Evolutionary conservation across 1,140 invertebrate species (phyloP), one percentile per base, ranked within the genome.

Genomic region (Schlechtendalia chinensis): DNA sequence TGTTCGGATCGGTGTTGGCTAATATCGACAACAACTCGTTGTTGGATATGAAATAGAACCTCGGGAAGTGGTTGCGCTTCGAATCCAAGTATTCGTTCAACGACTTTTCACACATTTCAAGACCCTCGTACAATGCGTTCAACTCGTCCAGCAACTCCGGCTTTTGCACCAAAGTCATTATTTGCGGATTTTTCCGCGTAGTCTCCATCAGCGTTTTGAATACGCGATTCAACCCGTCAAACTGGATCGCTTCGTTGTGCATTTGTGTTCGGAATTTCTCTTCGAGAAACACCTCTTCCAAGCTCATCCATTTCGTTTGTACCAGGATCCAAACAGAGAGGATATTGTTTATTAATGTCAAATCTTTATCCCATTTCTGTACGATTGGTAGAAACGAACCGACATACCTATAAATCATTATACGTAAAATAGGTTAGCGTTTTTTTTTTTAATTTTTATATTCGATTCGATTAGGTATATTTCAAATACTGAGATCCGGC

Each of bases 41-140:
- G 81, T 96, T 95, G 11, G 95, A 96, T 82, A 97, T 93, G 85
- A 97, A 97, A 87, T 93, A 96, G 86, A 97, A 97, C 83, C 96
- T 86, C 47, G 95, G 93, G 85, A 96, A 97, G 74, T 93, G 89
- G 81, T 92, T 90, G 82, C 95, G 87, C 86, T 96, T 97, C 1
- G 91, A 91, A 84, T 95, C 93, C 71, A 97, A 87, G 86, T 96
- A 97, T 83, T 96, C 93, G 83, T 93, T 94, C 59, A 97, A 86
- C 0, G 94, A 94, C 85, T 96, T 96, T 86, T 96, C 94, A 86
- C 95, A 97, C 83, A 89, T 91, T 84, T 97, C 94, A 29, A 97
- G 86, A 1, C 92, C 92, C 39, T 87, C 82, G 72, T 90, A 90
- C n/a, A 97, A 87, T 53, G 87, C 87, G 84, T 92, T 87, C 65